A percentile compares a stretch with the other conserved stretches of the same genome.
phyloP scores from a whole-genome alignment of 2,888 invertebrate genomes.

The Caradrina clavipalpis region DNA sequence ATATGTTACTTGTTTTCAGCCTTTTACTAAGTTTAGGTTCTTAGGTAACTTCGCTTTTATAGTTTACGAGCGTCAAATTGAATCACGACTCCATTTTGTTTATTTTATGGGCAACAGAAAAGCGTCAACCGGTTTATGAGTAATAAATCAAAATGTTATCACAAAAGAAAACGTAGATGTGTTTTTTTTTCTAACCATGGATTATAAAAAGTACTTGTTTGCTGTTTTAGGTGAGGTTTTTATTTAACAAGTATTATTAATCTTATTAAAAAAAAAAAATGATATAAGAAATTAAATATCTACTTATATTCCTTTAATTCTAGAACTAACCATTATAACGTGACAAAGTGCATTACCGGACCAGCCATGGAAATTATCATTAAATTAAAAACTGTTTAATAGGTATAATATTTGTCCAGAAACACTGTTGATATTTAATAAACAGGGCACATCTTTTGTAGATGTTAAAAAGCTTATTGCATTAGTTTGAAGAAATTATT shows the following conservation, averaged over 20 bases:
- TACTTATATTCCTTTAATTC: too few relatives aligned
- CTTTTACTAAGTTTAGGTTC: constrained; percentile 25
- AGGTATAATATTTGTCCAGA: too few relatives aligned
- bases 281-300: too few relatives aligned
- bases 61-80: constrained; percentile 55
- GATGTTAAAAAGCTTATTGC: too few relatives aligned
- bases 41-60: constrained; percentile 15
- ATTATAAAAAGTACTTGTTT: constrained; percentile 48
- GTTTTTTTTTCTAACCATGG: constrained; percentile 50
- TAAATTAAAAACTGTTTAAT: too few relatives aligned
- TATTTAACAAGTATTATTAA: constrained; percentile 1
- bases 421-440: too few relatives aligned
- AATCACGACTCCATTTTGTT: constrained; percentile 44
- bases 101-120: constrained; percentile 34
- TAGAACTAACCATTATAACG: too few relatives aligned
- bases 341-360: too few relatives aligned
- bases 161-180: constrained; percentile 25
- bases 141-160: constrained; percentile 39
- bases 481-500: too few relatives aligned
- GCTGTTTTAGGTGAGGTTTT: constrained; percentile 60
- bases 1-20: constrained; percentile 44
- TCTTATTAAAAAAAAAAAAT: too few relatives aligned
- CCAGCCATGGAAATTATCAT: too few relatives aligned
- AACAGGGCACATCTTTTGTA: too few relatives aligned
- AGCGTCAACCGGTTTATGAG: constrained; percentile 33